A percentile compares a stretch with the other conserved stretches of the same genome.
Evolutionary conservation across 2,888 invertebrate species (phyloP).

Genomic region (Stenolophus ochropezus): DNA sequence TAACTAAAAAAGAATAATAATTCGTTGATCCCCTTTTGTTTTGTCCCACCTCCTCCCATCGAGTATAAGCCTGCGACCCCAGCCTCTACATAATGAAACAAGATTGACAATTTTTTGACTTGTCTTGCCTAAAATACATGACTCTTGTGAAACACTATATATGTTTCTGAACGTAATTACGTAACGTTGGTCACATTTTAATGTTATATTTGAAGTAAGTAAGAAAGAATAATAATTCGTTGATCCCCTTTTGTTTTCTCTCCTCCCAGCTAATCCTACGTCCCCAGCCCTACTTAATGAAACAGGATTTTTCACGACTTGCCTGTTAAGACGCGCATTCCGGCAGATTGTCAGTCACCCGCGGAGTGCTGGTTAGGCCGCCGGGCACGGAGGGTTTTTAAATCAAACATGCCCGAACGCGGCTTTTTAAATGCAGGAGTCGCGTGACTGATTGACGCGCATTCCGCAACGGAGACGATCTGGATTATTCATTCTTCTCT

Average conservation of each 20-base stretch:
- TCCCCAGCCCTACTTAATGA: conserved; percentile 71
- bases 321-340: conserved; percentile 70
- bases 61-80: no score
- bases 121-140: no score
- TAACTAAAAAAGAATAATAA: no score
- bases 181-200: no score
- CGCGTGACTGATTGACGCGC: conserved; percentile 54
- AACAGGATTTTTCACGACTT: conserved; percentile 73
- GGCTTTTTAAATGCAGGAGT: conserved; percentile 59
- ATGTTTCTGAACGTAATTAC: no score
- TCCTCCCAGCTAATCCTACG: conserved; percentile 65
- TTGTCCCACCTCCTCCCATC: no score
- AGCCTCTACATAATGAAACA: no score
- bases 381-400: conserved; percentile 58
- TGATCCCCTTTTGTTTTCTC: no score
- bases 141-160: neutral
- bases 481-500: conserved; percentile 32
- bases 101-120: no score
- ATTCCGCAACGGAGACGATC: conserved; percentile 33
- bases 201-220: no score
- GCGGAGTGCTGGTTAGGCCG: conserved; percentile 23
- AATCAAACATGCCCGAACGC: conserved; percentile 60
- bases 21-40: no score
- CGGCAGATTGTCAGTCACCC: conserved; percentile 68
- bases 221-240: no score